These are phyloP conservation scores for Machimus atricapillus DNA, from an alignment of 2,888 invertebrate genomes.

Conservation along the genomic window DNA sequence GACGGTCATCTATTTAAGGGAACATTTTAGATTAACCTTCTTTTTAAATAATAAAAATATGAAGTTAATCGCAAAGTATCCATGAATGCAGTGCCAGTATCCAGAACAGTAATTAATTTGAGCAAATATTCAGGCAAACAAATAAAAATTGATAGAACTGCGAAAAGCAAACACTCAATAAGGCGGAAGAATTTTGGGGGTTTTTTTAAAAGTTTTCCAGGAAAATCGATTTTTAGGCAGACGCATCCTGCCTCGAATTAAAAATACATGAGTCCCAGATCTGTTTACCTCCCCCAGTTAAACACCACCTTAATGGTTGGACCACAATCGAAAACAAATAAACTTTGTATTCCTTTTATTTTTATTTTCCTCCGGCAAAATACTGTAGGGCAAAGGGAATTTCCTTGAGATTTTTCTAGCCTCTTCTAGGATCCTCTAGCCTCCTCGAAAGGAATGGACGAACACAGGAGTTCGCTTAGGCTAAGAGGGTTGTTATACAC, in stretches of 20 bases:
- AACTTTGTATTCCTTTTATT: not conserved
- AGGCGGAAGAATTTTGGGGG: not conserved
- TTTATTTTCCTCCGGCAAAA: not conserved
- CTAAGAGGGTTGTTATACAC: slow-evolving; percentile 23
- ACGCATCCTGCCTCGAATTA: not conserved
- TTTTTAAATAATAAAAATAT: not conserved
- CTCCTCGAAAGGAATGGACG: not conserved
- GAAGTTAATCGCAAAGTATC: not conserved
- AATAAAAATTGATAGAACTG: not conserved
- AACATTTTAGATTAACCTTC: not conserved
- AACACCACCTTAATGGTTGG: not conserved
- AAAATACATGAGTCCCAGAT: slow-evolving; percentile 12
- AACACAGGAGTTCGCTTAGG: slow-evolving; percentile 27
- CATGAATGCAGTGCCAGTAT: not conserved
- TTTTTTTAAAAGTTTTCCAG: not conserved
- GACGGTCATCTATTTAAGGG: no score
- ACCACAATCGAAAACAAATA: slow-evolving; percentile 32
- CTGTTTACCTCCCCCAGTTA: slow-evolving; percentile 7
- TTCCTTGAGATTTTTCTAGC: not conserved
- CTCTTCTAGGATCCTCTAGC: no score
- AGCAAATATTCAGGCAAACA: not conserved
- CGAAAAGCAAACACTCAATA: not conserved
- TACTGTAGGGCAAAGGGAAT: not conserved
- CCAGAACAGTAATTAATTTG: not conserved
- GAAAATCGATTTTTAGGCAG: not conserved